Evolutionary conservation across 2,888 invertebrate species (phyloP).

Genomic region (Pegoplata infirma): DNA sequence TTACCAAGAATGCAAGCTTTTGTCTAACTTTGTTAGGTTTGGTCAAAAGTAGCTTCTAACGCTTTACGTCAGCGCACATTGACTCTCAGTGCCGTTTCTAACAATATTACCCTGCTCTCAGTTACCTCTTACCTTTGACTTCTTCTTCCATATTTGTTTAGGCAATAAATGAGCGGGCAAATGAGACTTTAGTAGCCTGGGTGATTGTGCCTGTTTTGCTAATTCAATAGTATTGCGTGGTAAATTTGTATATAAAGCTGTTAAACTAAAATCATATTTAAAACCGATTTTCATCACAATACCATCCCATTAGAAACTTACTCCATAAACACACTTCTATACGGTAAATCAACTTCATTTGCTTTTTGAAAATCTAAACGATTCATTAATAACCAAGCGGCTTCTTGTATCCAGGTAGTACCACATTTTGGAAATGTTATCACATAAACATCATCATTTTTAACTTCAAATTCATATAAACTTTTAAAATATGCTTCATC

Average conservation of each 20-base stretch:
- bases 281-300: too few species aligned
- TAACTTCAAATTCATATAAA: slow-evolving; percentile 64
- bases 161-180: slow-evolving; percentile 67
- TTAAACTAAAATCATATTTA: not conserved
- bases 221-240: slow-evolving; percentile 8
- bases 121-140: slow-evolving; percentile 65
- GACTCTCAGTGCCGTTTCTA: too few species aligned
- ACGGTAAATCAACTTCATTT: slow-evolving; percentile 28
- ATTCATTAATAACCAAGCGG: slow-evolving; percentile 67
- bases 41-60: too few species aligned
- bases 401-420: slow-evolving; percentile 69
- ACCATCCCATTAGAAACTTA: slow-evolving; percentile 33
- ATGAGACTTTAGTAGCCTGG: slow-evolving; percentile 67
- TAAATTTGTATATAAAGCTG: not conserved
- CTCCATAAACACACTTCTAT: slow-evolving; percentile 64
- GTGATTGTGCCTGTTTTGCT: slow-evolving; percentile 48
- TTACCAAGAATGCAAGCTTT: too few species aligned
- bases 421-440: slow-evolving; percentile 66
- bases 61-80: too few species aligned
- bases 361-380: slow-evolving; percentile 65
- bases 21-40: too few species aligned
- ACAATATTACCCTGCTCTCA: too few species aligned
- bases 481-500: not conserved
- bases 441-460: slow-evolving; percentile 66
- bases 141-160: slow-evolving; percentile 65